phyloP scores from a whole-genome alignment of 2,113 vertebrate genomes.

The Ptyas mucosa region DNA sequence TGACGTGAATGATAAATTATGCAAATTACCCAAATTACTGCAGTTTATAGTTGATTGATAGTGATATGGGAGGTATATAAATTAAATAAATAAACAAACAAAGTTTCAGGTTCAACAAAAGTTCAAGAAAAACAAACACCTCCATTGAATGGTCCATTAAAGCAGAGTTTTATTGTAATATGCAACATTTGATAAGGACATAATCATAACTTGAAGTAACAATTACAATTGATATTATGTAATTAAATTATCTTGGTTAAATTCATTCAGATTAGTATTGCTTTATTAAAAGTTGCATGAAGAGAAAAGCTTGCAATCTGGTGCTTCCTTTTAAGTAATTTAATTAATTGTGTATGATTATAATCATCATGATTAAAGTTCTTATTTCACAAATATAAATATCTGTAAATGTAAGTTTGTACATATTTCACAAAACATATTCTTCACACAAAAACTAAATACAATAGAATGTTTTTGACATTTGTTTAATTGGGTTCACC shows the following conservation, averaged over 20 bases:
- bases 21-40: background rate
- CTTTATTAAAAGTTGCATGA: conserved; percentile 39
- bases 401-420: too few relatives aligned
- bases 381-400: background rate
- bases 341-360: conserved; percentile 5
- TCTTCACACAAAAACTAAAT: background rate
- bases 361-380: background rate
- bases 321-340: conserved; percentile 13
- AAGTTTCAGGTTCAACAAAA: background rate
- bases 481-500: background rate
- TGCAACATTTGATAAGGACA: background rate
- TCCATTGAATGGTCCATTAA: background rate
- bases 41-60: background rate
- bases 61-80: background rate
- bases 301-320: conserved; percentile 51
- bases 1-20: background rate
- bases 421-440: background rate
- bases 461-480: background rate
- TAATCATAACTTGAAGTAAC: background rate
- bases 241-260: conserved; percentile 13
- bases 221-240: background rate
- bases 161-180: background rate
- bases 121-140: background rate
- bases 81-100: background rate
- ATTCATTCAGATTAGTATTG: conserved; percentile 20